Conservation (phyloP, 1,140 invertebrate genomes). For the Pentalonia nigronervosa region DNA sequence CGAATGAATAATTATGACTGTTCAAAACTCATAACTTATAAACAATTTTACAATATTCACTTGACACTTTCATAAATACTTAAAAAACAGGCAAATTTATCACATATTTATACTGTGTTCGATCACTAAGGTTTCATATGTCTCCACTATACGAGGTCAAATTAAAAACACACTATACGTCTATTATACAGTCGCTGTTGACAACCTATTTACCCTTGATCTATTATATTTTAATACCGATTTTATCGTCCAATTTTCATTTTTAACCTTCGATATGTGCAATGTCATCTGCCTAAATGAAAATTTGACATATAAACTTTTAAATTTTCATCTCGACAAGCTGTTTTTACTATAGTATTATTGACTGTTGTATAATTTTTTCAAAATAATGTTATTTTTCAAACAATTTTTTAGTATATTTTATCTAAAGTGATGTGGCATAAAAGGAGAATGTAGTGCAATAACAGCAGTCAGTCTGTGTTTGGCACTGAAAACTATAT, state of each 20-base stretch:
- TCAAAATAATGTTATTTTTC: not conserved
- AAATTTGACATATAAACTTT: not conserved
- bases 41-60: not conserved
- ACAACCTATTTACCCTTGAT: constrained; percentile 34
- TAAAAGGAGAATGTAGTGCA: not conserved
- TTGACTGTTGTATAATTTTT: not conserved
- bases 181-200: not conserved
- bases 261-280: constrained; percentile 27
- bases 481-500: not conserved
- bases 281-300: constrained; percentile 29
- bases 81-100: not conserved
- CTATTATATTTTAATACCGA: not conserved
- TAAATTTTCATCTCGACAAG: not conserved
- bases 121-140: not conserved
- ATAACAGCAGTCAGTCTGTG: not conserved
- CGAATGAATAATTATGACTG: not conserved
- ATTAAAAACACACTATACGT: not conserved
- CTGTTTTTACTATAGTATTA: not conserved
- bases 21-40: not conserved
- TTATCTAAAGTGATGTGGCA: not conserved
- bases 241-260: constrained; percentile 25
- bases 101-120: not conserved
- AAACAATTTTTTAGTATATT: not conserved
- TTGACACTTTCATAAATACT: not conserved
- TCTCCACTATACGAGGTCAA: not conserved